A percentile compares a stretch with the other conserved stretches of the same genome.
These are phyloP conservation scores for Glossophaga mutica DNA, from an alignment of 2,797 vertebrate genomes.

Conservation along the genomic window DNA sequence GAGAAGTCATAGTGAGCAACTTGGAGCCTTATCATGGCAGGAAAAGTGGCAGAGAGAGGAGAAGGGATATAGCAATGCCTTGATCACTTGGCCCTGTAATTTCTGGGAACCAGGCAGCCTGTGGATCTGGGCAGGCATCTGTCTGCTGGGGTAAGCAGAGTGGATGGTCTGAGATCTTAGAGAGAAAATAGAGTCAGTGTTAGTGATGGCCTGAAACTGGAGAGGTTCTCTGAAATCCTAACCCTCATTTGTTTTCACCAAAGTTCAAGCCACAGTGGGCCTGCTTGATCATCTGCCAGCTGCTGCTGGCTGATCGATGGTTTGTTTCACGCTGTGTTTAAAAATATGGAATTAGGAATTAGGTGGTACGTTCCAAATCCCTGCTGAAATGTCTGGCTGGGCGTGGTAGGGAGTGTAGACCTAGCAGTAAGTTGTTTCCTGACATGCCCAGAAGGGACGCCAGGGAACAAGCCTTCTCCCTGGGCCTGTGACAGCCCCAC, in stretches of 20 bases:
- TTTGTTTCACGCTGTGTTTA: slow-evolving; percentile 5
- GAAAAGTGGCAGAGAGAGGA: background rate
- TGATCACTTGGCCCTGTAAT: background rate
- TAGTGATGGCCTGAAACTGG: background rate
- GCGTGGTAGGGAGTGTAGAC: background rate
- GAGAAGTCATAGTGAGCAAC: background rate
- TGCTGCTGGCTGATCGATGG: background rate
- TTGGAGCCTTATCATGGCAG: background rate
- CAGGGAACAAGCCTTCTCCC: background rate
- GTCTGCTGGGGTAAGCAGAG: background rate
- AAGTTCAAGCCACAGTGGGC: background rate
- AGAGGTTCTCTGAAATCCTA: background rate
- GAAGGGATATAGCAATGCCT: background rate
- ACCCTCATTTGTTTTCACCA: slow-evolving; percentile 39
- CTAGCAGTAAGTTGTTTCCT: background rate
- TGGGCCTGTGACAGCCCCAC: background rate
- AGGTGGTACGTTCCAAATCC: background rate
- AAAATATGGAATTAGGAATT: slow-evolving; percentile 14
- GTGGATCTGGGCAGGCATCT: background rate
- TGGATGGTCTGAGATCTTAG: background rate
- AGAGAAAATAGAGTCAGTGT: background rate
- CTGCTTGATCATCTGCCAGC: slow-evolving; percentile 15
- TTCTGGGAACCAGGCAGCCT: background rate
- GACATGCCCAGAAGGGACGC: background rate
- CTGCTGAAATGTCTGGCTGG: background rate